Conservation (phyloP, 2,797 vertebrate species). For the Emydoidea blandingii region DNA sequence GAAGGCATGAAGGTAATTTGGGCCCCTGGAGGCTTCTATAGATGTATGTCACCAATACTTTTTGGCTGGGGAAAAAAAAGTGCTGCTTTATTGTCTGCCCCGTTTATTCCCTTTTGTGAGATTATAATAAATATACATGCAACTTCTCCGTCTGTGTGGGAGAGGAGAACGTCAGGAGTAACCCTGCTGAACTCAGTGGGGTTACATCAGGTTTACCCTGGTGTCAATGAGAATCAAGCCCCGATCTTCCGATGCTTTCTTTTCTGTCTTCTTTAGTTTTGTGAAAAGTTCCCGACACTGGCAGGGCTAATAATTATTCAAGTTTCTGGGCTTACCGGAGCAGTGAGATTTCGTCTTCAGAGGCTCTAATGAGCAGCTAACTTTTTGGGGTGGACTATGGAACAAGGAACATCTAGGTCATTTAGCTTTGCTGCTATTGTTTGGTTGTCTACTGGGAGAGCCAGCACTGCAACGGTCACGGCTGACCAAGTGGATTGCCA, state of each 20-base stretch:
- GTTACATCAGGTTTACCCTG: background rate
- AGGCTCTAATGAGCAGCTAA: background rate
- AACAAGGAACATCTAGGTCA: background rate
- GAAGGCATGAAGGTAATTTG: background rate
- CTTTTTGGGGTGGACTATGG: background rate
- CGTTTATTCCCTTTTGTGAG: constrained; percentile 5
- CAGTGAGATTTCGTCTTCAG: background rate
- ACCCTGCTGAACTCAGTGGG: background rate
- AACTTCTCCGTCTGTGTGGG: background rate
- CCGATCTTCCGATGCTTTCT: background rate
- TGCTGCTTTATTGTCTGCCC: background rate
- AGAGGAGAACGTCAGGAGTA: background rate
- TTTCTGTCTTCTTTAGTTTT: background rate
- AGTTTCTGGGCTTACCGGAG: background rate
- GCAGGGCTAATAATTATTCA: background rate
- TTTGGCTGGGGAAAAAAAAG: background rate
- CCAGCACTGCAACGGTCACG: background rate
- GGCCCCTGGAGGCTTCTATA: constrained; percentile 21
- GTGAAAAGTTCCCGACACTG: background rate
- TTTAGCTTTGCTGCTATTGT: background rate
- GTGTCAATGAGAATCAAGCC: background rate
- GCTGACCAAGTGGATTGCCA: background rate
- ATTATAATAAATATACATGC: background rate
- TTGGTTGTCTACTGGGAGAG: background rate
- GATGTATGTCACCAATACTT: background rate